Evolutionary conservation across 92 coral and sea anemone species (phyloP).

Genomic region (Hydrozoanthus gracilis): DNA sequence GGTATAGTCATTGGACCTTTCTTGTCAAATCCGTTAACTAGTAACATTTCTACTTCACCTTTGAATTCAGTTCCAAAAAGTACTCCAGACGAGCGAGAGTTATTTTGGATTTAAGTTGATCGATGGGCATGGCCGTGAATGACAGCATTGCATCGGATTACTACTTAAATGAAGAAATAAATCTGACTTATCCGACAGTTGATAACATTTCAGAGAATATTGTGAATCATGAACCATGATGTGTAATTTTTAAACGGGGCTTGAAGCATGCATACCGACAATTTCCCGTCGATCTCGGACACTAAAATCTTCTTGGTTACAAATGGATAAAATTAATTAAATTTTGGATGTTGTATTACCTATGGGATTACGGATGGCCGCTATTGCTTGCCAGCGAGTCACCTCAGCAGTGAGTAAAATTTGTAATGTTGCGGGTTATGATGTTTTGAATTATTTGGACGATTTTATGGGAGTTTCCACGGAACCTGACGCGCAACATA

Average conservation of each 20-base stretch:
- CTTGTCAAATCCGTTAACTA: background rate
- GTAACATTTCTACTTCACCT: background rate
- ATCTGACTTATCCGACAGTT: slow-evolving; percentile 4
- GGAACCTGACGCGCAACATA: background rate
- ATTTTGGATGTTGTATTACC: slow-evolving; percentile 24
- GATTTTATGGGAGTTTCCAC: background rate
- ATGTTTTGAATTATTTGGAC: too few relatives aligned
- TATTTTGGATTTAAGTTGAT: slow-evolving; percentile 8
- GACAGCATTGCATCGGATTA: background rate
- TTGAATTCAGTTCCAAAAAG: slow-evolving; percentile 4
- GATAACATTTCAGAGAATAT: background rate
- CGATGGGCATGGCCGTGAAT: background rate
- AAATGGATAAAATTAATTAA: background rate
- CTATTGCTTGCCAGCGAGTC: background rate
- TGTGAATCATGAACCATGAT: background rate
- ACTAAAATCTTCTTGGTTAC: slow-evolving; percentile 3
- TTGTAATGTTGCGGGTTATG: background rate
- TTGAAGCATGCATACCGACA: slow-evolving; percentile 6
- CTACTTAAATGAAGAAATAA: background rate
- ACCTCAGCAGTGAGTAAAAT: background rate
- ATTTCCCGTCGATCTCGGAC: slow-evolving; percentile 1
- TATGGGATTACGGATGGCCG: slow-evolving; percentile 12
- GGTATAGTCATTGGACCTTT: background rate
- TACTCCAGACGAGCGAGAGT: background rate
- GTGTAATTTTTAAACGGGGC: background rate